Evolutionary conservation across 92 coral and sea anemone species (phyloP), one percentile per base, ranked within the genome.

Genomic region (Nematostella vectensis): DNA sequence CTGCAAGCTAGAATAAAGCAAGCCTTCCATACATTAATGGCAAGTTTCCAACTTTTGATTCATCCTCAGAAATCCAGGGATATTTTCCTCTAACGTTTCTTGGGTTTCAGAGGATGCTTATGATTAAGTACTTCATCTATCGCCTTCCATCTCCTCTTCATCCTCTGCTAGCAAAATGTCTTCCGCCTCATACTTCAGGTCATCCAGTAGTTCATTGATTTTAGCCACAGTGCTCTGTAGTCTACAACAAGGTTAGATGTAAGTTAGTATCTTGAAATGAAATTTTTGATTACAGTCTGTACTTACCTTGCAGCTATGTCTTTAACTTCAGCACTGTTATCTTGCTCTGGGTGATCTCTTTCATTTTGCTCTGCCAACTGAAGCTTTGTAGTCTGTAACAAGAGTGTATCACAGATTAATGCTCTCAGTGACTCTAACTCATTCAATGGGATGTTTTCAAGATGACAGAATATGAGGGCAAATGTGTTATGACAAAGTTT

Each of bases 181-280:
- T 47, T 85, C 95, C 28, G 77, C 77, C 66, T 85, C 95, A 75
- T 80, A 85, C 53, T 83, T 83, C 19, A 85, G 66, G 48, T 85
- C 95, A 45, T 80, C 80, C 42, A 85, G 56, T 20, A 85, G 76
- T 51, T 85, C 95, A 43, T 80, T 69, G 59, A 85, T 85, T 47
- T 25, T 54, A 27, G 64, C 83, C 29, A 67, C 54, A 27, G 60
- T 43, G 26, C 47, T 55, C 58, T 80, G 88, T 27, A 85, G 54
- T 57, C 95, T 85, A 55, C 48, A 59, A 71, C 15, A 27, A n/a
- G n/a, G n/a, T n/a, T n/a, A 15, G 40, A 33, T 33, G 40, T 33
- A 33, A 33, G 15, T 33, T 6, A 33, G 6, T 33, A 33, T 33
- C 6, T 33, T 33, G 40, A 33, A 3, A 29, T 18, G 36, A 27